A percentile compares a stretch with the other conserved stretches of the same genome.
Conservation (phyloP, 2,888 invertebrate genomes). For the Dryadula phaetusa region DNA sequence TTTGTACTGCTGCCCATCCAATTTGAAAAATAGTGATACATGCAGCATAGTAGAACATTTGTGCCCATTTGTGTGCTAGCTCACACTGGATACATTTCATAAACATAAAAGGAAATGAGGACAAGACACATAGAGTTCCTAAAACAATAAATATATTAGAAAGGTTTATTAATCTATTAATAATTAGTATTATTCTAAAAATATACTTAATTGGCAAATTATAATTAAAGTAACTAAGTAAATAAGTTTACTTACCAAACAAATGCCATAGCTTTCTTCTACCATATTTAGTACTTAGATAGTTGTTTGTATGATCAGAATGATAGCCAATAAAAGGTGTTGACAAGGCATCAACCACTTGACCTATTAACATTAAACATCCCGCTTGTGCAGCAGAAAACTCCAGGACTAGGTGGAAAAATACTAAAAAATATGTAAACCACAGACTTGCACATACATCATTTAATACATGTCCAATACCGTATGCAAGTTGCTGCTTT, state of each 20-base stretch:
- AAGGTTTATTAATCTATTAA: too few species aligned
- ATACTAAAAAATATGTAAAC: conserved; percentile 96
- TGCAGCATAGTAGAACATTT: conserved; percentile 89
- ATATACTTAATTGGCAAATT: too few species aligned
- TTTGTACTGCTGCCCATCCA: conserved; percentile 96
- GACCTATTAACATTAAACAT: conserved; percentile 90
- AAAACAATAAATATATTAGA: conserved; percentile 48
- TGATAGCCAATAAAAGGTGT: conserved; percentile 95
- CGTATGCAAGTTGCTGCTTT: conserved; percentile 84
- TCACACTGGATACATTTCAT: conserved; percentile 89
- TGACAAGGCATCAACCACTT: conserved; percentile 92
- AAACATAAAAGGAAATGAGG: conserved; percentile 95
- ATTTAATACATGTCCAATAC: conserved; percentile 94
- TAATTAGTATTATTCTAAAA: too few species aligned
- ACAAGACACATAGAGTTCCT: conserved; percentile 90
- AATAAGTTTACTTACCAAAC: conserved; percentile 85
- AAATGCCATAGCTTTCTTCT: conserved; percentile 95
- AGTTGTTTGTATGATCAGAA: conserved; percentile 89
- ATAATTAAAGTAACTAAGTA: background rate
- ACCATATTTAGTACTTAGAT: conserved; percentile 89
- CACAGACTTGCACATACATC: conserved; percentile 97
- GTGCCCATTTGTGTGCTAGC: conserved; percentile 86
- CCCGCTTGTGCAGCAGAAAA: conserved; percentile 84
- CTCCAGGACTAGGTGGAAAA: conserved; percentile 86
- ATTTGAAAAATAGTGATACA: conserved; percentile 95